Evolutionary conservation across 2,888 invertebrate species (phyloP).

Genomic region (Thereva nobilitata): DNA sequence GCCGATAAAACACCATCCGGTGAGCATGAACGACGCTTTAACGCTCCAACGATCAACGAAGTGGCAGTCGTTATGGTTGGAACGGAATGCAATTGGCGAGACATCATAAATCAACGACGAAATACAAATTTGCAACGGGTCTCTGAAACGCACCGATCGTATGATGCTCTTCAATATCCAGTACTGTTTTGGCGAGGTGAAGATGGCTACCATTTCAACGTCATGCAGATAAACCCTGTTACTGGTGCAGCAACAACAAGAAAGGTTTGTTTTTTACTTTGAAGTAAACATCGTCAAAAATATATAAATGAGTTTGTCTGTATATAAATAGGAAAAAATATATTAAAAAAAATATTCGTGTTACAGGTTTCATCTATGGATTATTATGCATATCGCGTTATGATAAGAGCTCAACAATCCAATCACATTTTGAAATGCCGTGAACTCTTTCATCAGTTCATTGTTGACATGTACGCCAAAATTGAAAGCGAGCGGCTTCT

Average conservation of each 20-base stretch:
- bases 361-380: slow-evolving; percentile 32
- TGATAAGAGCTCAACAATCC: slow-evolving; percentile 34
- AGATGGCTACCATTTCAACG: slow-evolving; percentile 43
- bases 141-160: slow-evolving; percentile 47
- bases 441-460: slow-evolving; percentile 49
- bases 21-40: slow-evolving; percentile 48
- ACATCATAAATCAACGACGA: slow-evolving; percentile 46
- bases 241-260: background rate
- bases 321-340: slow-evolving; percentile 7
- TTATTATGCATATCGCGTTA: slow-evolving; percentile 43
- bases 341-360: slow-evolving; percentile 2
- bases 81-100: slow-evolving; percentile 44
- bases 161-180: slow-evolving; percentile 53
- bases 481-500: slow-evolving; percentile 50
- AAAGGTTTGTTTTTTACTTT: background rate
- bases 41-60: slow-evolving; percentile 52
- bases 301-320: background rate
- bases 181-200: slow-evolving; percentile 45
- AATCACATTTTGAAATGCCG: slow-evolving; percentile 45
- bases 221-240: slow-evolving; percentile 40
- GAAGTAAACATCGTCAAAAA: background rate
- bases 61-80: slow-evolving; percentile 48
- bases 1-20: slow-evolving; percentile 51
- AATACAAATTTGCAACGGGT: slow-evolving; percentile 41
- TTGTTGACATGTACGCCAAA: slow-evolving; percentile 53